Percentiles rank a stretch among this genome's conserved stretches.
Conservation (phyloP, 2,797 vertebrate species). For the Pitangus sulphuratus region DNA sequence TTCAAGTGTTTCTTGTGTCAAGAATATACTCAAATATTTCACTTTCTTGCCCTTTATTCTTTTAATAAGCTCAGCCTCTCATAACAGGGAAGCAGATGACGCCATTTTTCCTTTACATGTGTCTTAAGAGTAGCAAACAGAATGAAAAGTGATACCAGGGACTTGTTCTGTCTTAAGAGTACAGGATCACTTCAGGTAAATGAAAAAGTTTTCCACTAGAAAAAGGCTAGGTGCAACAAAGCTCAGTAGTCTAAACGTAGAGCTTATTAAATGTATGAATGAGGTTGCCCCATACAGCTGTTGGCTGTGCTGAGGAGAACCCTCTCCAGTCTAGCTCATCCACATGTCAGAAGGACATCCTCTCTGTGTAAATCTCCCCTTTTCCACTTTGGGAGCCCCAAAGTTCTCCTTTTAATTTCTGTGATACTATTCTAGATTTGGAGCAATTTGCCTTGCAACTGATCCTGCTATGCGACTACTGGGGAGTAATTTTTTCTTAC, state of each 20-base stretch:
- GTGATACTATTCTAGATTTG: background rate
- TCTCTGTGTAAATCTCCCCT: background rate
- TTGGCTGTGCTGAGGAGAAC: background rate
- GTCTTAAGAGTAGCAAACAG: background rate
- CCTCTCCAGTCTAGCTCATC: background rate
- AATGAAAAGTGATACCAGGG: background rate
- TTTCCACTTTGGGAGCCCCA: background rate
- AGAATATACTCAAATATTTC: background rate
- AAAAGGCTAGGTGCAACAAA: background rate
- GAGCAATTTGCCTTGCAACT: background rate
- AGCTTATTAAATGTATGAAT: background rate
- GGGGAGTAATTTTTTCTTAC: background rate
- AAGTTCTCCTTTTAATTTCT: background rate
- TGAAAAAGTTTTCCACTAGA: background rate
- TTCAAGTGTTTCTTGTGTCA: background rate
- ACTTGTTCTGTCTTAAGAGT: background rate
- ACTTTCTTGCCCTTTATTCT: background rate
- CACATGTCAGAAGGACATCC: background rate
- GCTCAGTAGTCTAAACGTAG: background rate
- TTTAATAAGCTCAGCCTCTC: background rate
- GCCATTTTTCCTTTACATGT: background rate
- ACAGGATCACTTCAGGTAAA: background rate
- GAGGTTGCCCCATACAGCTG: accelerated
- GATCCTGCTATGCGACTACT: background rate
- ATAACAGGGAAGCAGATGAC: background rate